Base-by-base conservation (phyloP, 2,113 vertebrate genomes). In the Sterrhoptilus dennistouni region DNA sequence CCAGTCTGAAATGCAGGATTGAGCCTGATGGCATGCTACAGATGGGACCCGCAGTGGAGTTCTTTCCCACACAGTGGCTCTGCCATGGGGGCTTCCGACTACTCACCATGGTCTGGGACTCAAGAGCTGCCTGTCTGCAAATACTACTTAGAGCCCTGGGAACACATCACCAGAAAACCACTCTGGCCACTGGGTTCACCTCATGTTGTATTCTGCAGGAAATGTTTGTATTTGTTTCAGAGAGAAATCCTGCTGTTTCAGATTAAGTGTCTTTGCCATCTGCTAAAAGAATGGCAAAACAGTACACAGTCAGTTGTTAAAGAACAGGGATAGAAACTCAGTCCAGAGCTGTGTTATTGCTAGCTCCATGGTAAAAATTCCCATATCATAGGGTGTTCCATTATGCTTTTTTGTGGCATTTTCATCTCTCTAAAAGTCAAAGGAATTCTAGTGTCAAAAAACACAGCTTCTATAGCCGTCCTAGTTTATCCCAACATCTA, bases 101-200 rank as follows among this genome's bases (percentile, higher is more conserved):
- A 17, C 29, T 47, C 2, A 0, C 31, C 7, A 3, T 3, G 1
- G 14, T n/a, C 53, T 65, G 45, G n/a, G 29, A 45, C 16, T 14
- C 21, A 6, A 23, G 42, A 35, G 2, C 59, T 65, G 23, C 6
- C 0, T 57, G n/a, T 38, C 59, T 8, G 1, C 25, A 74, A 80
- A 33, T 5, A 1, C 12, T 57, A 3, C 27, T 54, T 59, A 36
- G 22, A 78, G 24, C 29, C 63, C 54, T 83, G 59, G 56, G 68
- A 88, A 38, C n/a, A 33, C 1, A 0, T 64, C 57, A 53, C 31
- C 35, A 45, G 59, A 54, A 93, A 83, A 33, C 42, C 14, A 18
- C 11, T 31, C 54, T 17, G 9, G 16, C 38, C 64, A 20, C 21
- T 5, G 0, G 11, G 18, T 80, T 80, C 76, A 20, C 16, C 42